Conservation (phyloP, 1,140 invertebrate genomes). For the Aphidius gifuensis region DNA sequence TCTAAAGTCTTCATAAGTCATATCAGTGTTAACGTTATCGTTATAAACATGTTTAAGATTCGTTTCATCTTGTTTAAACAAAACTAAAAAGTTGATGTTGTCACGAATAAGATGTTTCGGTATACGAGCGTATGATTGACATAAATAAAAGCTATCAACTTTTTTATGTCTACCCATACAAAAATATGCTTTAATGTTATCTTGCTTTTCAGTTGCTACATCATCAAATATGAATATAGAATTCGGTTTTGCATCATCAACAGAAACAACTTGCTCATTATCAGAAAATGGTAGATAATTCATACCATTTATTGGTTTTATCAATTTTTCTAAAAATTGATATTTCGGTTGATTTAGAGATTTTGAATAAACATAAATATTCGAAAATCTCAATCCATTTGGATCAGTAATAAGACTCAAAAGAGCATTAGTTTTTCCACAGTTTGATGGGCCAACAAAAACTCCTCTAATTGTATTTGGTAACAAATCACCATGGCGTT, state of each 20-base stretch:
- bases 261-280: constrained; percentile 16
- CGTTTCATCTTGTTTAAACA: constrained; percentile 40
- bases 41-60: constrained; percentile 30
- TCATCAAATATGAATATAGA: constrained; percentile 47
- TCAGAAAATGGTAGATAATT: constrained; percentile 13
- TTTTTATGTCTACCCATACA: constrained; percentile 42
- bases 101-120: constrained; percentile 44
- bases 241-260: constrained; percentile 29
- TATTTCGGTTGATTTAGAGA: constrained; percentile 17
- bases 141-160: constrained; percentile 39
- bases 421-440: constrained; percentile 17
- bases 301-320: constrained; percentile 5
- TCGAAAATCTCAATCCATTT: constrained; percentile 16
- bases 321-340: constrained; percentile 7
- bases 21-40: constrained; percentile 37
- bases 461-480: constrained; percentile 12
- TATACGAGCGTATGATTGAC: constrained; percentile 26
- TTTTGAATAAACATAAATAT: constrained; percentile 12
- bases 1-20: constrained; percentile 34
- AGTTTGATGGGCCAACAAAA: constrained; percentile 6
- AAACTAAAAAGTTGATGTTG: constrained; percentile 41
- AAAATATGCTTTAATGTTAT: constrained; percentile 42
- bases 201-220: constrained; percentile 21
- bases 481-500: constrained; percentile 4
- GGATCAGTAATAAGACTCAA: constrained; percentile 11